Percentiles rank a stretch among this genome's conserved stretches.
phyloP scores from a whole-genome alignment of 2,797 vertebrate species.

The Protonibea diacanthus region DNA sequence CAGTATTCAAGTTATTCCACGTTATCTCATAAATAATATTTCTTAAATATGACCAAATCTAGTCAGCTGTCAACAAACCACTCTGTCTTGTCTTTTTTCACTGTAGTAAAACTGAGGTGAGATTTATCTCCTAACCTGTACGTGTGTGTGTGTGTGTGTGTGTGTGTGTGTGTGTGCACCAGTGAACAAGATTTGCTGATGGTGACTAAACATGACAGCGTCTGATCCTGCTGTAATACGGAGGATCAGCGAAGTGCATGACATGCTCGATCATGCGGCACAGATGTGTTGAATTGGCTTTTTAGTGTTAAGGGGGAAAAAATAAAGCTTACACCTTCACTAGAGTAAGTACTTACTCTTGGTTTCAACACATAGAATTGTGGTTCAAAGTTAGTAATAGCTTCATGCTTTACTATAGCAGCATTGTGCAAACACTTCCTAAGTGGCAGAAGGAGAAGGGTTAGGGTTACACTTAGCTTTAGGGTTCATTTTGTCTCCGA shows the following conservation, averaged over 20 bases:
- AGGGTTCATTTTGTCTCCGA: not conserved
- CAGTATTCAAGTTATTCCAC: not conserved
- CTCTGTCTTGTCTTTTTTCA: not conserved
- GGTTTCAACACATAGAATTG: not conserved
- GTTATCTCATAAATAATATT: not conserved
- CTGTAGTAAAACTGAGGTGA: not conserved
- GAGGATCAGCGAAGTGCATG: constrained; percentile 39
- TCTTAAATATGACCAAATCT: not conserved
- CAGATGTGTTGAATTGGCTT: constrained; percentile 6
- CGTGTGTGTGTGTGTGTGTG: not conserved
- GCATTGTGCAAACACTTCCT: not conserved
- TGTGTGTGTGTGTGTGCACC: not conserved
- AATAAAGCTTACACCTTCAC: not conserved
- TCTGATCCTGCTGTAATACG: constrained; percentile 42
- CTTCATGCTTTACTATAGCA: not conserved
- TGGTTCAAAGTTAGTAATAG: not conserved
- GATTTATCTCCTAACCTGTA: constrained; percentile 10
- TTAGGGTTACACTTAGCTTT: constrained; percentile 24
- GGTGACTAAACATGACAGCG: constrained; percentile 16
- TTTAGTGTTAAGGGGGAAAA: not conserved
- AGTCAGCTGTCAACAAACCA: not conserved
- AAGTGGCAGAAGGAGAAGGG: not conserved
- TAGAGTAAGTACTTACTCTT: not conserved
- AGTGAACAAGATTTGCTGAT: constrained; percentile 45
- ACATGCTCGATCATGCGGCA: constrained; percentile 27